phyloP scores from a whole-genome alignment of 2,113 vertebrate species.

The Hemichromis elongatus region DNA sequence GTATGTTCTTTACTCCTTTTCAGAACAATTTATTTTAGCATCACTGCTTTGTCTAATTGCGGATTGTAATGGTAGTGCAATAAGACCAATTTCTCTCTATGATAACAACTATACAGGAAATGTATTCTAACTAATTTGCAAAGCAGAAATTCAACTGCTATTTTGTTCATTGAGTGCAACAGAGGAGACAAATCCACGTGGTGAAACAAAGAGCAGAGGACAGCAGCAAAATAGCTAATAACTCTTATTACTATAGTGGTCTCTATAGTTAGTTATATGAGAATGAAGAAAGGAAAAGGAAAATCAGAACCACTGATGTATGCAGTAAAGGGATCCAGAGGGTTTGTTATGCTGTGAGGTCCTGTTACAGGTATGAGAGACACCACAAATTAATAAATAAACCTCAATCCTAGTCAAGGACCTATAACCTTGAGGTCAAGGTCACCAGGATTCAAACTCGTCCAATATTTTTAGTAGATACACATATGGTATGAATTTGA shows the following conservation, averaged over 20 bases:
- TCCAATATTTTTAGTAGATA: not conserved
- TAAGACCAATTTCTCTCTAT: not conserved
- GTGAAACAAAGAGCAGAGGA: not conserved
- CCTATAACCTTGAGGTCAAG: not conserved
- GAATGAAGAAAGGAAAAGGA: not conserved
- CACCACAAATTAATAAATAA: not conserved
- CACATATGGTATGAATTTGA: not conserved
- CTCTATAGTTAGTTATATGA: not conserved
- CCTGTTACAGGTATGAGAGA: not conserved
- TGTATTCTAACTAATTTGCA: not conserved
- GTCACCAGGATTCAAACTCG: not conserved
- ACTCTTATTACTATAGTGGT: not conserved
- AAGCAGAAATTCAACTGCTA: not conserved
- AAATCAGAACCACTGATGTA: not conserved
- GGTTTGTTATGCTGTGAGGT: not conserved
- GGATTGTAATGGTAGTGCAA: not conserved
- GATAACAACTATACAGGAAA: not conserved
- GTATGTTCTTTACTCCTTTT: constrained; percentile 62
- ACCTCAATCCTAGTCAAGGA: not conserved
- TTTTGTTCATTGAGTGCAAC: not conserved
- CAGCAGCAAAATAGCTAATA: not conserved
- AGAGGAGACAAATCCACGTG: not conserved
- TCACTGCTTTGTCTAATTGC: not conserved
- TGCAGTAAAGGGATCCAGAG: not conserved
- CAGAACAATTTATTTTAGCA: not conserved